Percentiles rank a stretch among this genome's conserved stretches.
These are phyloP conservation scores for Caenorhabditis japonica DNA, from an alignment of 2,888 invertebrate species.

Conservation along the genomic window DNA sequence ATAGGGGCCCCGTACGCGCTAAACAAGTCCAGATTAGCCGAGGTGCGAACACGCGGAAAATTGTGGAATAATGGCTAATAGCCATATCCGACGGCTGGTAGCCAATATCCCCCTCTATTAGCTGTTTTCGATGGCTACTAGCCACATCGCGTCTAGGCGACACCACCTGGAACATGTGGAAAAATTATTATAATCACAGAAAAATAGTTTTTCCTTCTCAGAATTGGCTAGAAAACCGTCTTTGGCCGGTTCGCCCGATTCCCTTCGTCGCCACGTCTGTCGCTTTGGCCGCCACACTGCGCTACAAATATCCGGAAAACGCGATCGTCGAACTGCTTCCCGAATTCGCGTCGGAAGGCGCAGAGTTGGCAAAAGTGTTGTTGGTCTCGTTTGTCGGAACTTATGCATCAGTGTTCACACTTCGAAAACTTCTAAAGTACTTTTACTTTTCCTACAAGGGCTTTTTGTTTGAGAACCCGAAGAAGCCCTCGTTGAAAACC, in stretches of 20 bases:
- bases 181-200: too few relatives aligned
- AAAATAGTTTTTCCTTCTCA: slow-evolving; percentile 1
- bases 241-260: slow-evolving; percentile 59
- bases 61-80: too few relatives aligned
- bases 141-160: too few relatives aligned
- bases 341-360: slow-evolving; percentile 16
- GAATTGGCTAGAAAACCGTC: slow-evolving; percentile 62
- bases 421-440: slow-evolving; percentile 62
- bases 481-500: slow-evolving; percentile 68
- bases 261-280: slow-evolving; percentile 46
- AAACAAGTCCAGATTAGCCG: too few relatives aligned
- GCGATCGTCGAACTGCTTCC: slow-evolving; percentile 38
- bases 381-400: slow-evolving; percentile 30
- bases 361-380: slow-evolving; percentile 30
- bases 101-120: too few relatives aligned
- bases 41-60: too few relatives aligned
- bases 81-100: too few relatives aligned
- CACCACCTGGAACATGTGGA: too few relatives aligned
- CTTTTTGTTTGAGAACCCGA: slow-evolving; percentile 71
- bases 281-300: slow-evolving; percentile 50
- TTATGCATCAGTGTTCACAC: slow-evolving; percentile 52
- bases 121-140: too few relatives aligned
- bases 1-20: too few relatives aligned
- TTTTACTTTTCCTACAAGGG: slow-evolving; percentile 74
- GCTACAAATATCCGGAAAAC: slow-evolving; percentile 46